Evolutionary conservation across 2,113 vertebrate species (phyloP).

Genomic region (Dendrocopos noguchii): DNA sequence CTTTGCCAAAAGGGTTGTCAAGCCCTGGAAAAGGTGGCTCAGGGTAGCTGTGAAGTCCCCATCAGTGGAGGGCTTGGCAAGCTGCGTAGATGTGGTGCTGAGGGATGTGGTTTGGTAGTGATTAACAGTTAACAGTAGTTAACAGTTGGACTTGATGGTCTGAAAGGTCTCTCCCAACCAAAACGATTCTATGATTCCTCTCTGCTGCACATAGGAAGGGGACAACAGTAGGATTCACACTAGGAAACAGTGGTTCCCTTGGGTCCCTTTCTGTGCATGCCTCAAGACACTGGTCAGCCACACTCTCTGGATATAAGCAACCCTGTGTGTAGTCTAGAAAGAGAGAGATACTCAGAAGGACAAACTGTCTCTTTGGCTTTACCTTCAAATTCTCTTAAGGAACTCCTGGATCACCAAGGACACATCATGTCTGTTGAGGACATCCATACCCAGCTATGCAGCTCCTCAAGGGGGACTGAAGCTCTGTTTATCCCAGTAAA

Average conservation of each 20-base stretch:
- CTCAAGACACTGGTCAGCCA: neutral
- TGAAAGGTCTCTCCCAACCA: too few species aligned
- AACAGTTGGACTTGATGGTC: too few species aligned
- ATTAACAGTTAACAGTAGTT: too few species aligned
- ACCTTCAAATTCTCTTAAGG: neutral
- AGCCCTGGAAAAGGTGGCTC: too few species aligned
- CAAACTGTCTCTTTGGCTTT: neutral
- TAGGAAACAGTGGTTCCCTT: neutral
- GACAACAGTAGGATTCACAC: neutral
- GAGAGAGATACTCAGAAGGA: neutral
- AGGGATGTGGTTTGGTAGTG: too few species aligned
- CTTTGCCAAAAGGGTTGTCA: too few species aligned
- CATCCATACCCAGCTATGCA: neutral
- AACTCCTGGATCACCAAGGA: neutral
- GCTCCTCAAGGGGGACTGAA: neutral
- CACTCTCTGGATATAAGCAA: neutral
- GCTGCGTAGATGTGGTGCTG: too few species aligned
- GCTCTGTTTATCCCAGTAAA: neutral
- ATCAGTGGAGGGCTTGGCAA: too few species aligned
- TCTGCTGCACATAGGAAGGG: accelerated
- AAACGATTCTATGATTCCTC: neutral
- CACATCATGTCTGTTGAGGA: neutral
- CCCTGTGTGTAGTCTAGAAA: neutral
- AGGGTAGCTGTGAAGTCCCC: too few species aligned
- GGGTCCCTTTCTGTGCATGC: neutral